Evolutionary conservation across 2,797 vertebrate species (phyloP), one percentile per base, ranked within the genome.

Genomic region (Phyllotis vaccarum): DNA sequence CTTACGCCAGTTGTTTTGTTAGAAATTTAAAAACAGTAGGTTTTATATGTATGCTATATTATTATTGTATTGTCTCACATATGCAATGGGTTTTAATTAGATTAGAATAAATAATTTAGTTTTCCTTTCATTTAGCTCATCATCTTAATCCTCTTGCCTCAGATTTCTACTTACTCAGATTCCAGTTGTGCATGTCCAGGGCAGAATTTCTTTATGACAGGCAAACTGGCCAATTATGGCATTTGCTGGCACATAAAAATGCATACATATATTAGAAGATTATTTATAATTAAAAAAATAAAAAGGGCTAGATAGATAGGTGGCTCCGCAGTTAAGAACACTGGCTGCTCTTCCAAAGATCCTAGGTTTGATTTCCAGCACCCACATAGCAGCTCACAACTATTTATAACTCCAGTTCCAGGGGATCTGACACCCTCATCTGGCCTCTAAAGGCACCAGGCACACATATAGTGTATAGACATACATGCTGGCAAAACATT

Each of bases 141-240:
- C 6, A 5, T 86, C n/a, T 72, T 87, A 56, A 54, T 87, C 24
- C 66, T 72, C 52, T n/a, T 40, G 49, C 22, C 66, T 56, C 49
- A 31, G 66, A n/a, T 29, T 86, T 24, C 49, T 72, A 72, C 14
- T 37, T 56, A 37, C 85, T 37, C 1, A 49, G 22, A 72, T 19
- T 58, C 16, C 24, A 52, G 52, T 52, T 22, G 6, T 56, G 2
- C 49, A 5, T 58, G 6, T 29, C 17, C 62, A 80, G 24, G 56
- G 40, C 27, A 79, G 21, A 56, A n/a, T 79, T 86, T 94, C 37
- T 90, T 79, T 90, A 8, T 62, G 78, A 52, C n/a, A 80, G n/a
- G 21, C 43, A 34, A 40, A 52, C 70, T 6, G 13, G 17, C 37
- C 43, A 86, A 6, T 72, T n/a, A 72, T 52, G 64, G 21, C 40